phyloP scores from a whole-genome alignment of 64 coral and sea anemone genomes.

The Stichodactyla helianthus region DNA sequence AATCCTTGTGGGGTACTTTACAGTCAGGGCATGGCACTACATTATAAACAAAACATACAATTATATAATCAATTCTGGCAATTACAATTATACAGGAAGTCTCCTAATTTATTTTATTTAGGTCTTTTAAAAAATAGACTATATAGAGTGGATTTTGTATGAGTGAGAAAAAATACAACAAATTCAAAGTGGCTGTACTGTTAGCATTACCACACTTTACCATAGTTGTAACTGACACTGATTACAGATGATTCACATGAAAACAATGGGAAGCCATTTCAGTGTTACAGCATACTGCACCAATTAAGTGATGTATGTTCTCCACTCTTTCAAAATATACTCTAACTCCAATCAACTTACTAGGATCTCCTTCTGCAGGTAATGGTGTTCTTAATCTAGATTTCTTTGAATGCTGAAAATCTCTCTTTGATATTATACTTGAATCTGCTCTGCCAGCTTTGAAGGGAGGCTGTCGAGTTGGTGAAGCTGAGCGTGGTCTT shows the following conservation, averaged over 20 bases:
- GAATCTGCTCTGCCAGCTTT: conserved; percentile 87
- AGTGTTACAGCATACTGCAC: neutral
- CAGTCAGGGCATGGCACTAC: conserved; percentile 82
- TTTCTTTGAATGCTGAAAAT: conserved; percentile 47
- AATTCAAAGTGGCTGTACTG: too few relatives aligned
- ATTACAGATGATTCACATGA: neutral
- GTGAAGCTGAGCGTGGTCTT: conserved; percentile 53
- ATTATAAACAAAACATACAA: neutral
- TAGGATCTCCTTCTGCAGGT: conserved; percentile 75
- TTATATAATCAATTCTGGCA: neutral
- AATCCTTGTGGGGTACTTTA: conserved; percentile 88
- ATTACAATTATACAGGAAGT: neutral
- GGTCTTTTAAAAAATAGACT: too few relatives aligned
- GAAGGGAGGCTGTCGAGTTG: conserved; percentile 72
- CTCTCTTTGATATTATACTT: conserved; percentile 88
- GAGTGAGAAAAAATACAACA: too few relatives aligned
- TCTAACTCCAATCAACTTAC: conserved; percentile 48
- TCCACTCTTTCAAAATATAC: neutral
- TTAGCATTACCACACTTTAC: too few relatives aligned
- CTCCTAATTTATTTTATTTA: too few relatives aligned
- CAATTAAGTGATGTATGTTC: neutral
- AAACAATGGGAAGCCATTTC: neutral
- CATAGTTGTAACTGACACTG: too few relatives aligned
- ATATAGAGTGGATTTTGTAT: too few relatives aligned
- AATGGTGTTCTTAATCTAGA: conserved; percentile 43